A percentile compares a stretch with the other conserved stretches of the same genome.
phyloP scores from a whole-genome alignment of 2,797 vertebrate genomes.

The Echeneis naucrates region DNA sequence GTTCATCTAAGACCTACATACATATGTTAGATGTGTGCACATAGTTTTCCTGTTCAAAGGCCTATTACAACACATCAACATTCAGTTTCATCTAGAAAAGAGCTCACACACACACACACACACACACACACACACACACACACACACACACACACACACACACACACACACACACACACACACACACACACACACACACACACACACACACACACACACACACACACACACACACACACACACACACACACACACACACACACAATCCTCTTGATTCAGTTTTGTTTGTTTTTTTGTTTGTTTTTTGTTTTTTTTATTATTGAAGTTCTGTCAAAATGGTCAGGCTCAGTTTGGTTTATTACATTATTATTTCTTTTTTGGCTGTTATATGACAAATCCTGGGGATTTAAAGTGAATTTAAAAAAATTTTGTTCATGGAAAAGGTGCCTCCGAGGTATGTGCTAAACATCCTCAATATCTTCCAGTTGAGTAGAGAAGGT shows the following conservation, averaged over 20 bases:
- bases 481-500: constrained; percentile 63
- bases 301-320: background rate
- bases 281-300: no score
- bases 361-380: no score
- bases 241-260: no score
- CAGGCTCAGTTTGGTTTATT: no score
- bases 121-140: no score
- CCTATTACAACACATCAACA: background rate
- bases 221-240: no score
- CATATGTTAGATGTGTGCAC: background rate
- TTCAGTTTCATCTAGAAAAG: constrained; percentile 17
- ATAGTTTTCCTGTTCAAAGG: constrained; percentile 7
- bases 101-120: no score
- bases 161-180: no score
- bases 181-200: no score
- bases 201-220: no score
- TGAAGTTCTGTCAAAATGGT: constrained; percentile 7
- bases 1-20: constrained; percentile 8
- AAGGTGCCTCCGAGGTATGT: constrained; percentile 46
- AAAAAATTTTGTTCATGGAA: constrained; percentile 10
- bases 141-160: no score
- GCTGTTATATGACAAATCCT: background rate
- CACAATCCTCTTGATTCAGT: background rate
- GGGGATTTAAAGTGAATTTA: constrained; percentile 6
- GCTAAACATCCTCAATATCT: constrained; percentile 50